Evolutionary conservation across 1,140 invertebrate species (phyloP).

Genomic region (Andricus grossulariae): DNA sequence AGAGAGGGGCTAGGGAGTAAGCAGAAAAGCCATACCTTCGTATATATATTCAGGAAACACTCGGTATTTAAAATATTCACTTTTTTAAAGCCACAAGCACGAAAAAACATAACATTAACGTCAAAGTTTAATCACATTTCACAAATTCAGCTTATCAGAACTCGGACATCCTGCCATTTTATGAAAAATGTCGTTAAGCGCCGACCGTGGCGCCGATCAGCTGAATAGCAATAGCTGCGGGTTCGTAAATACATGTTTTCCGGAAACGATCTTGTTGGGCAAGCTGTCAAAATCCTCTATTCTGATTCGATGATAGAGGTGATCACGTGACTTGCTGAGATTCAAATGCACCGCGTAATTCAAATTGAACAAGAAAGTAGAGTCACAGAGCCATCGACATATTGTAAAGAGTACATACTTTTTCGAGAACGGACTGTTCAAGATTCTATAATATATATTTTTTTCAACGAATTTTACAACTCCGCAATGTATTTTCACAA

Average conservation of each 20-base stretch:
- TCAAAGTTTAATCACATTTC: background rate
- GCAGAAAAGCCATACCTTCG: conserved; percentile 6
- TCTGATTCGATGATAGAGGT: too few species aligned
- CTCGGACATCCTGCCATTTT: conserved; percentile 57
- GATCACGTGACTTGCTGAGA: too few species aligned
- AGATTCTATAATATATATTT: too few species aligned
- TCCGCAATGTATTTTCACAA: too few species aligned
- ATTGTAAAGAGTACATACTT: too few species aligned
- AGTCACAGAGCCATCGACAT: too few species aligned
- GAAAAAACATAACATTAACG: conserved; percentile 17
- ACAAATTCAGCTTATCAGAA: background rate
- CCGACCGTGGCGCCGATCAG: conserved; percentile 50
- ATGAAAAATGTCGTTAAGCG: conserved; percentile 40
- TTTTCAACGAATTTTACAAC: too few species aligned
- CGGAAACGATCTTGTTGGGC: conserved; percentile 30
- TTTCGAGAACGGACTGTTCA: too few species aligned
- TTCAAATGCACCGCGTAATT: too few species aligned
- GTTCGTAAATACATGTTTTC: conserved; percentile 43
- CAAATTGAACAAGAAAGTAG: too few species aligned
- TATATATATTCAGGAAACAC: background rate
- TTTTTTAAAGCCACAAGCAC: conserved; percentile 1
- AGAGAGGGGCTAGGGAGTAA: background rate
- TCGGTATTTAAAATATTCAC: conserved; percentile 5
- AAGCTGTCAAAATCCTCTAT: too few species aligned
- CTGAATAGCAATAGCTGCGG: conserved; percentile 42